Evolutionary conservation across 1,140 invertebrate genomes (phyloP).

Genomic region (Panonychus citri): DNA sequence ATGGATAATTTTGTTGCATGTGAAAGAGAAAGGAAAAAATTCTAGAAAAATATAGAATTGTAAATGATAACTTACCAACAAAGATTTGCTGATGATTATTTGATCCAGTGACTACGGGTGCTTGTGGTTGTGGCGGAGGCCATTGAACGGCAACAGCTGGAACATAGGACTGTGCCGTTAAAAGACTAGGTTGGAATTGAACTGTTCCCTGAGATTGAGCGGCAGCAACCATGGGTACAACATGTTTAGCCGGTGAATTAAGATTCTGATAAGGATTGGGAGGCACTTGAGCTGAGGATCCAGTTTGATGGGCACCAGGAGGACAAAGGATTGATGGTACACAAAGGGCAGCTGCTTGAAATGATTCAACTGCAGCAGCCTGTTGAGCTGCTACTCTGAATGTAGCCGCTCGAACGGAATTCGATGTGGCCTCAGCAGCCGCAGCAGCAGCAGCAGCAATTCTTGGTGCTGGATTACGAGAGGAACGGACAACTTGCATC

Average conservation of each 20-base stretch:
- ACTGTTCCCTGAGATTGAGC: conserved; percentile 35
- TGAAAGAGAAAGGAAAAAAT: not conserved
- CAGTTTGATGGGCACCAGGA: conserved; percentile 20
- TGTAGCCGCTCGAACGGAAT: not conserved
- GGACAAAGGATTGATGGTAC: conserved; percentile 73
- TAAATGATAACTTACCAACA: not conserved
- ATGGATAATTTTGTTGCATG: conserved; percentile 28
- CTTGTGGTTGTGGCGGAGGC: not conserved
- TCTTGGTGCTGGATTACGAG: conserved; percentile 9
- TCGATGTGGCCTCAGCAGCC: not conserved
- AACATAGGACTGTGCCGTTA: conserved; percentile 46
- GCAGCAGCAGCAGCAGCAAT: not conserved
- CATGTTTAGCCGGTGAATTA: conserved; percentile 59
- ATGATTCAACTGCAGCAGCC: not conserved
- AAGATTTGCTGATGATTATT: conserved; percentile 1
- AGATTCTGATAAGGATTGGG: conserved; percentile 28
- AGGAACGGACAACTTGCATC: conserved; percentile 57
- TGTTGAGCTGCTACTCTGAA: not conserved
- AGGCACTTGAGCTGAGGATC: not conserved
- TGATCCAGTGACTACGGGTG: not conserved
- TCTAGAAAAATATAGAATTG: not conserved
- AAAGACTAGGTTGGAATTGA: conserved; percentile 26
- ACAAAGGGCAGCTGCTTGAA: conserved; percentile 15
- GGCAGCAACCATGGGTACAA: conserved; percentile 51
- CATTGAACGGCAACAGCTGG: conserved; percentile 43